phyloP scores from a whole-genome alignment of 2,888 invertebrate species.

The Acleris sparsana region DNA sequence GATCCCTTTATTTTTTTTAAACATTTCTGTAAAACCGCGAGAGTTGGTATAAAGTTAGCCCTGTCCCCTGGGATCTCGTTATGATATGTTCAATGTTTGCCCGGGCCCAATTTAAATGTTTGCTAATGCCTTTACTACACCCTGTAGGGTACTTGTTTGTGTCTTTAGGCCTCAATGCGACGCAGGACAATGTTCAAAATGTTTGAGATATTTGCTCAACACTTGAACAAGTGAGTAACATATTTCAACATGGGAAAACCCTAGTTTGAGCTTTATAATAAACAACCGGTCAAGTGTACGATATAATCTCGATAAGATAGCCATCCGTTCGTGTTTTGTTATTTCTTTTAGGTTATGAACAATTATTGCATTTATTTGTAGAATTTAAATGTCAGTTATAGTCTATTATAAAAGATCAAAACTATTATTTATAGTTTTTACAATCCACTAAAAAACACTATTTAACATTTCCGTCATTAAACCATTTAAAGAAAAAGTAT shows the following conservation, averaged over 20 bases:
- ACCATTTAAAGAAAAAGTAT: too few species aligned
- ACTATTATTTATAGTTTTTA: too few species aligned
- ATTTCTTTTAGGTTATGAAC: too few species aligned
- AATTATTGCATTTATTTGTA: too few species aligned
- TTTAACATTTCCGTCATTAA: too few species aligned
- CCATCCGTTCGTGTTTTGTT: too few species aligned
- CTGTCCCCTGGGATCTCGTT: slow-evolving; percentile 66
- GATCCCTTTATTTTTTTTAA: slow-evolving; percentile 13
- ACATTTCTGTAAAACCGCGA: slow-evolving; percentile 44
- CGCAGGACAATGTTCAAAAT: slow-evolving; percentile 16
- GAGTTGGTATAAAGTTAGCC: slow-evolving; percentile 56
- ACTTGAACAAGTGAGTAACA: slow-evolving; percentile 6
- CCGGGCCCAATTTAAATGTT: slow-evolving; percentile 70
- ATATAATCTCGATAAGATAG: too few species aligned
- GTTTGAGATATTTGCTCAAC: slow-evolving; percentile 24
- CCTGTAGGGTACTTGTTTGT: slow-evolving; percentile 34
- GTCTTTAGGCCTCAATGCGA: slow-evolving; percentile 27
- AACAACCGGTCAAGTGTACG: neutral
- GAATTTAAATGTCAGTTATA: too few species aligned
- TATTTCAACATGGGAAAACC: too few species aligned
- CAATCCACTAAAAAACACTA: too few species aligned
- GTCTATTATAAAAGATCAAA: too few species aligned
- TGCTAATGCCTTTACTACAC: slow-evolving; percentile 51
- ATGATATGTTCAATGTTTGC: slow-evolving; percentile 71
- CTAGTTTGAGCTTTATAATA: neutral